Evolutionary conservation across 2,888 invertebrate genomes (phyloP).

Genomic region (Acleris cristana): DNA sequence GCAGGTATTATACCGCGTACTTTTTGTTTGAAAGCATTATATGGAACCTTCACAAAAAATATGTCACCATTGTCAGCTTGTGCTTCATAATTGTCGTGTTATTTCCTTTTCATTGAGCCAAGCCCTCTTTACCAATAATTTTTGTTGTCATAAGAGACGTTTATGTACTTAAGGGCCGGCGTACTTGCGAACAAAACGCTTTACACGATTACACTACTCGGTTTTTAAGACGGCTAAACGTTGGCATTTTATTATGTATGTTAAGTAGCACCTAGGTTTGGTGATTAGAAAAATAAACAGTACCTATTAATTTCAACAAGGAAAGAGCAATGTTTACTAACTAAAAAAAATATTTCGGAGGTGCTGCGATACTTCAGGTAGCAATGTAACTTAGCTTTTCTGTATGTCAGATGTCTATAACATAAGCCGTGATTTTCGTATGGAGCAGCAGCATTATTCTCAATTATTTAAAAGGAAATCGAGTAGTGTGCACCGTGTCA

Average conservation of each 20-base stretch:
- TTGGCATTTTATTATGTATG: background rate
- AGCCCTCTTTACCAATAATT: conserved; percentile 67
- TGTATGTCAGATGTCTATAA: too few relatives aligned
- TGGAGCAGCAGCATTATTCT: too few relatives aligned
- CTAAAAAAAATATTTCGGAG: too few relatives aligned
- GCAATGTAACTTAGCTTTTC: too few relatives aligned
- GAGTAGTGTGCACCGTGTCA: conserved; percentile 51
- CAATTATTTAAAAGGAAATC: conserved; percentile 39
- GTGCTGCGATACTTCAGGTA: too few relatives aligned
- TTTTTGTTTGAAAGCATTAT: conserved; percentile 62
- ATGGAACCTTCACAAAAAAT: conserved; percentile 66
- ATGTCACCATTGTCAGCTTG: conserved; percentile 72
- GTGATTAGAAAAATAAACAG: background rate
- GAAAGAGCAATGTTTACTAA: too few relatives aligned
- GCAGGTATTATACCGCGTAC: conserved; percentile 43
- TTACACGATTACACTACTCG: conserved; percentile 19
- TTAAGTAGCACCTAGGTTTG: background rate
- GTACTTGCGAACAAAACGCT: conserved; percentile 13
- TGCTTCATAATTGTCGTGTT: conserved; percentile 75
- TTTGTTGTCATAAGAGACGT: conserved; percentile 66
- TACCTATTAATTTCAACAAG: background rate
- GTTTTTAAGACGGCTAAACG: conserved; percentile 1
- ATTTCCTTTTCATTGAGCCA: conserved; percentile 74
- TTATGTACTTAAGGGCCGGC: conserved; percentile 52
- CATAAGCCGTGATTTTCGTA: too few relatives aligned